phyloP scores from a whole-genome alignment of 92 coral and sea anemone genomes.

The Pocillopora grandis region DNA sequence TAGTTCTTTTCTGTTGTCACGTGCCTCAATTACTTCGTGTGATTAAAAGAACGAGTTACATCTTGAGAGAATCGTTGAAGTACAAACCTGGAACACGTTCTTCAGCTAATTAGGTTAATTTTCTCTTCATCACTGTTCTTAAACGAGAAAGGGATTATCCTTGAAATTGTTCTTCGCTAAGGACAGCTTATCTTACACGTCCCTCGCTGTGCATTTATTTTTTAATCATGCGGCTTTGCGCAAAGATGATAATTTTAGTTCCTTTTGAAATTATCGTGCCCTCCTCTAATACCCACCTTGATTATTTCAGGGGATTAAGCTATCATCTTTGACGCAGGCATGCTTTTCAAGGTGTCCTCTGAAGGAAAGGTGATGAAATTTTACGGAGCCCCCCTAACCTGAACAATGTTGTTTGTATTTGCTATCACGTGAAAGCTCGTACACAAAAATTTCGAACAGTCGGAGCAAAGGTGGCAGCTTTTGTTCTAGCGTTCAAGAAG shows the following conservation, averaged over 20 bases:
- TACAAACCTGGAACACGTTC: not conserved
- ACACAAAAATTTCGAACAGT: no score
- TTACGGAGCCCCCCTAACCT: no score
- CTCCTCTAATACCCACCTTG: not conserved
- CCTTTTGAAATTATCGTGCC: not conserved
- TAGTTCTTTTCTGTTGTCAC: not conserved
- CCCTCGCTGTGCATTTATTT: no score
- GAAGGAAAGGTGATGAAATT: no score
- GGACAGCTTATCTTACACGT: not conserved
- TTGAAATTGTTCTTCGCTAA: not conserved
- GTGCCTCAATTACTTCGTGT: not conserved
- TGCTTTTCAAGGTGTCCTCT: not conserved
- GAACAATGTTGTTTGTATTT: no score
- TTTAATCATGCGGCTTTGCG: not conserved
- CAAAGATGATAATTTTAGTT: not conserved
- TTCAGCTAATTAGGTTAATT: conserved; percentile 31
- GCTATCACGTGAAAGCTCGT: no score
- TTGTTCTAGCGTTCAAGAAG: no score
- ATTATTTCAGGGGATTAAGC: not conserved
- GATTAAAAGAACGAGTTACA: not conserved
- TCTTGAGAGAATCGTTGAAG: not conserved
- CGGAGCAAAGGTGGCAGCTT: no score
- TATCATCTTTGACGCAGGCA: not conserved
- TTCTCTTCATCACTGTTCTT: not conserved
- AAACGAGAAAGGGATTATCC: not conserved